Evolutionary conservation across 2,113 vertebrate species (phyloP), one percentile per base, ranked within the genome.

Genomic region (Macheiramphus alcinus): DNA sequence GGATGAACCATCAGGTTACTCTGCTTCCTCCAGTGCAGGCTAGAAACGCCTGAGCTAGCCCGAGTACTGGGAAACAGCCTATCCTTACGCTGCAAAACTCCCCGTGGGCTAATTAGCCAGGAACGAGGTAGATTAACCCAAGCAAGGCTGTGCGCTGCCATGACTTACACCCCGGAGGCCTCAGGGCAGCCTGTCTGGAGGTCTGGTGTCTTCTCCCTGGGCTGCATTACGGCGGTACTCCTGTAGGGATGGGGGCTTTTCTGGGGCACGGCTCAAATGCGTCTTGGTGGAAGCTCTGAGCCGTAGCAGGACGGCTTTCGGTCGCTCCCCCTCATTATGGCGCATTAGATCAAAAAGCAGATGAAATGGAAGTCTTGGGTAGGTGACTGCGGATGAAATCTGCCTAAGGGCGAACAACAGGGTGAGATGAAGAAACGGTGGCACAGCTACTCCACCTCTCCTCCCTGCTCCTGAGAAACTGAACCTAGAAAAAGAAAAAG

Each of bases 1-100:
- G 1, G 34, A 4, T 56, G 82, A 88, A 10, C 45, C 68, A 16
- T 2, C 38, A 40, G 48, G 45, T 3, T 15, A 42, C 18, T 29
- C 40, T 1, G 2, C 47, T 58, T 65, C 53, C 42, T 12, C 4
- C 3, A 1, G 25, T 0, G 0, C n/a, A 16, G 42, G 72, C 18
- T 1, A 14, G 56, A 50, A 84, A 45, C 8, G 1, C 15, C 47
- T 36, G 26, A 3, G 2, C 9, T 26, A 71, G 26, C 40, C 71
- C 58, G 47, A 36, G 1, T 7, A 5, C 48, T 29, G 59, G 59
- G 48, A 40, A 72, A 13, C 58, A 74, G 72, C 62, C 20, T 40
- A 5, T 7, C 61, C 58, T 19, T 3, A n/a, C 32, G 9, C 73
- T 32, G 40, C 56, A 52, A 13, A 56, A 47, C 52, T 82, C 31